Conservation (phyloP, 1,140 invertebrate species). For the Metopolophium dirhodum region DNA sequence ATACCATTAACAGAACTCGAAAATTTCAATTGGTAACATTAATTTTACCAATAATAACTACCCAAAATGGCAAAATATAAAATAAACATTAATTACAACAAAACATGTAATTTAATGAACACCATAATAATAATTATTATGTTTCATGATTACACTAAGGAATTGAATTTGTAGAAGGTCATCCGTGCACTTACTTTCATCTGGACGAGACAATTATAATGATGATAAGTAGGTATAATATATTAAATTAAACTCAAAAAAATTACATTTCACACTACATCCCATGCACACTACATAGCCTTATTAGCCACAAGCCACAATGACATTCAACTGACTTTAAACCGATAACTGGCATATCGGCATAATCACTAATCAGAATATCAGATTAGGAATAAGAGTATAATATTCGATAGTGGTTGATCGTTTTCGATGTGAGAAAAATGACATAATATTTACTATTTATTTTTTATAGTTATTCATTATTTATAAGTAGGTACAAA, state of each 20-base stretch:
- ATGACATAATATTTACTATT: not conserved
- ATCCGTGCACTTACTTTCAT: constrained; percentile 44
- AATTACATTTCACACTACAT: not conserved
- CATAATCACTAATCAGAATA: constrained; percentile 11
- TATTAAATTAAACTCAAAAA: not conserved
- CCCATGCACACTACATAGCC: not conserved
- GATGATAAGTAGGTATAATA: not conserved
- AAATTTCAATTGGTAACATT: constrained; percentile 20
- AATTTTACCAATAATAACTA: not conserved
- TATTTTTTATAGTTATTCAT: not conserved
- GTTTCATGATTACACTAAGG: not conserved
- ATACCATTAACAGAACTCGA: not conserved
- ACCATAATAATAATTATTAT: not conserved
- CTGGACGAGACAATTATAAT: not conserved
- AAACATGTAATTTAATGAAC: not conserved
- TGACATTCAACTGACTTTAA: constrained; percentile 57
- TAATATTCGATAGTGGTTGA: not conserved
- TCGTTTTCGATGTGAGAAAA: not conserved
- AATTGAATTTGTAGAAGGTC: constrained; percentile 17
- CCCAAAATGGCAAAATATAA: not conserved
- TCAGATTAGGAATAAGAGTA: not conserved
- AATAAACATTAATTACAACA: not conserved
- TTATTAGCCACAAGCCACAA: not conserved
- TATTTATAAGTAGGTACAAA: not conserved
- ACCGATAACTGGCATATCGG: not conserved